Base-by-base conservation (phyloP, 30 jellyfish, hydroid and myxozoan species). In the Hydractinia symbiolongicarpus region DNA sequence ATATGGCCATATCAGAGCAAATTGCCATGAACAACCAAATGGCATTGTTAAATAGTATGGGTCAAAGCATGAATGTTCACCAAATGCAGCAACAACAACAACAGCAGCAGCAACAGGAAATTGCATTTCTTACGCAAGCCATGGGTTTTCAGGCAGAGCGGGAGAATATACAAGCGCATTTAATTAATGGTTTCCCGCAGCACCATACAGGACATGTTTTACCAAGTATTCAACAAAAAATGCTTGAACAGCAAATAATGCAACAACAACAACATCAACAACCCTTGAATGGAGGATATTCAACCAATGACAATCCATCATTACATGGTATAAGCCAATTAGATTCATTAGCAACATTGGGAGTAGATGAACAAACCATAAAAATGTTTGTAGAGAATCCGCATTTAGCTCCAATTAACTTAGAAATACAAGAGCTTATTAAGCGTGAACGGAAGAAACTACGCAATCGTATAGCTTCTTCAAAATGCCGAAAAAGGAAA, bases 391-490 rank as follows among this genome's bases (percentile, higher is more conserved):
- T 94, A 17, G 99, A 94, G 62, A 94, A 84, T 73, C 96, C 96
- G 1, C 99, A 94, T 76, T 74, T 89, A 56, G 97, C 86, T 61
- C 99, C 99, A 15, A 86, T 94, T 17, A 90, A 94, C 52, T 78
- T 94, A 50, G 99, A 94, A 82, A 61, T 94, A n/a, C 99, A 94
- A 78, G 99, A 94, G 79, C 69, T 94, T 66, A 93, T 94, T 8
- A 94, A 94, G 67, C 94, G 99, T 54, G 99, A 94, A 83, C 86
- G 99, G 16, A 94, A 94, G 60, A 94, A 94, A 70, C 67, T 94
- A 17, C 89, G 99, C 9, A 94, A 94, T 77, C 84, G 99, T 54
- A 89, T 94, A 19, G 99, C 99, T 10, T 94, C 99, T 17, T 94
- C 99, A 1, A 94, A 94, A 70, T 94, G 99, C 51, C 68, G 99